These are phyloP conservation scores for Sminthopsis crassicaudata DNA, from an alignment of 2,113 vertebrate genomes.

Conservation along the genomic window DNA sequence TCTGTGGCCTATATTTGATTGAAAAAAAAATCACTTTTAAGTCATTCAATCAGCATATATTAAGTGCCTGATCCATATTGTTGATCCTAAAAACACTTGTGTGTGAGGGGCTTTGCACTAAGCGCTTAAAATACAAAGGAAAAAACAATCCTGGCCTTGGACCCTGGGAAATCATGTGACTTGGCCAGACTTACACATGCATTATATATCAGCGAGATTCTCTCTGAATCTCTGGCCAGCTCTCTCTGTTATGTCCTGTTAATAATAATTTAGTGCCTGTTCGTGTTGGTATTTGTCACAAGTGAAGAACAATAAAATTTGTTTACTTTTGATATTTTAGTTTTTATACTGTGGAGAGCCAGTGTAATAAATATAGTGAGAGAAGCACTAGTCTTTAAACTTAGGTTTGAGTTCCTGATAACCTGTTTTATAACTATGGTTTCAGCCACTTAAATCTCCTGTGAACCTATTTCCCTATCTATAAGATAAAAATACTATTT, in stretches of 20 bases:
- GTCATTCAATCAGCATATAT: background rate
- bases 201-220: background rate
- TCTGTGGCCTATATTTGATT: background rate
- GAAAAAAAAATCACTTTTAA: background rate
- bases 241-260: background rate
- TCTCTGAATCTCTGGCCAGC: background rate
- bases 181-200: background rate
- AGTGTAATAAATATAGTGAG: background rate
- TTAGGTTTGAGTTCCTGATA: background rate
- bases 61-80: background rate
- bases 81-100: background rate
- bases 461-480: background rate
- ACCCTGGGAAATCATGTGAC: background rate
- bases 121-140: background rate
- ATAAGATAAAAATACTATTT: background rate
- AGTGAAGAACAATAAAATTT: background rate
- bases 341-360: background rate
- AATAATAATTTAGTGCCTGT: background rate
- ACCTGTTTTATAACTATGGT: background rate
- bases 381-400: background rate
- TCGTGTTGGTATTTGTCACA: background rate
- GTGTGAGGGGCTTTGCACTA: background rate
- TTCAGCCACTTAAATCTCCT: background rate
- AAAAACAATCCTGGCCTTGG: background rate
- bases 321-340: background rate